A percentile compares a stretch with the other conserved stretches of the same genome.
phyloP scores from a whole-genome alignment of 2,888 invertebrate species.

The Agrochola circellaris region DNA sequence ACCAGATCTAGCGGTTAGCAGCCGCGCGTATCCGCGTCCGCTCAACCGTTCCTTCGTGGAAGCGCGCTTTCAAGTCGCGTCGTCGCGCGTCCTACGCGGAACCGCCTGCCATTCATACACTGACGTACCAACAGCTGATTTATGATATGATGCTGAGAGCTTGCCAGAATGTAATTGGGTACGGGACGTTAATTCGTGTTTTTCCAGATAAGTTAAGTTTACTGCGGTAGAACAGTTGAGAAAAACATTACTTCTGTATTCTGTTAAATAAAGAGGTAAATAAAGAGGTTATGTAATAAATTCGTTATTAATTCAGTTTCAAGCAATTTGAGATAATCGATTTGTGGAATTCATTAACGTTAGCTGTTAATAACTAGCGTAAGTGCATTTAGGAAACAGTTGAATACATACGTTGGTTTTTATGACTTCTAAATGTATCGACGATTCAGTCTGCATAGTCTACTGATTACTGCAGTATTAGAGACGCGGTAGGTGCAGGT shows the following conservation, averaged over 20 bases:
- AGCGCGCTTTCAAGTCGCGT: conserved; percentile 74
- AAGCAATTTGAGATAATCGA: conserved; percentile 18
- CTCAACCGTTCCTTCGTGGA: conserved; percentile 75
- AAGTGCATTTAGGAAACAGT: conserved; percentile 6
- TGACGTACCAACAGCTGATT: conserved; percentile 58
- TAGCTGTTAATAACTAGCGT: neutral
- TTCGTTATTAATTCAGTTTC: conserved; percentile 1
- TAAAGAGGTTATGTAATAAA: neutral
- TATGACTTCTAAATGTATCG: conserved; percentile 7
- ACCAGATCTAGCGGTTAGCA: conserved; percentile 57
- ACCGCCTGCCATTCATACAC: conserved; percentile 48
- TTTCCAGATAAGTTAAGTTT: conserved; percentile 51
- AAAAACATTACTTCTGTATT: neutral
- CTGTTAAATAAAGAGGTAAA: neutral
- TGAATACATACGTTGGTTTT: neutral
- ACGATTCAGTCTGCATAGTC: too few relatives aligned
- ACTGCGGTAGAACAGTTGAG: neutral
- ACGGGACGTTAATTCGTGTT: conserved; percentile 49
- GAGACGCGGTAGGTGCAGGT: too few relatives aligned
- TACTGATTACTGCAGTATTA: neutral
- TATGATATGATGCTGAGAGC: conserved; percentile 53
- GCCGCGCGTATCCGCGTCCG: conserved; percentile 70
- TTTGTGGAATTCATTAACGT: conserved; percentile 25
- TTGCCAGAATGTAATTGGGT: conserved; percentile 64
- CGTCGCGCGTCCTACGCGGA: conserved; percentile 46